Evolutionary conservation across 2,888 invertebrate species (phyloP), one percentile per base, ranked within the genome.

Genomic region (Epistrophe grossulariae): DNA sequence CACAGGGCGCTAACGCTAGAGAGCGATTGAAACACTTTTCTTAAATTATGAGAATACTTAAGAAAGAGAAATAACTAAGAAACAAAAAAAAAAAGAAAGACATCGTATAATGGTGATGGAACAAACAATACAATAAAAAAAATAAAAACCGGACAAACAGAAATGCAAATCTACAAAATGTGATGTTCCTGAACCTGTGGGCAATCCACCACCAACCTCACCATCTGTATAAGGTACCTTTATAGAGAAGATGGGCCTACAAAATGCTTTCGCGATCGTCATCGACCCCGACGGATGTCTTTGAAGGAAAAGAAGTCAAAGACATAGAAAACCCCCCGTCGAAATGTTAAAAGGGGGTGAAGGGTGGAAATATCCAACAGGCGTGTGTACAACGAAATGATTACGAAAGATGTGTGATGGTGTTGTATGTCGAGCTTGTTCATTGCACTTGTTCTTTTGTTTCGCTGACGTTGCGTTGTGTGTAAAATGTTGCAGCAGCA

Each of bases 371-470:
- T 40, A 40, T 55, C 66, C 66, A 35, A 55, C 77, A 66, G 48
- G 50, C 73, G 60, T 45, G 68, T 70, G 52, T 52, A 55, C 55
- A 40, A 45, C 57, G 59, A 71, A 76, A 84, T 79, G 84, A 79
- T 71, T 76, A 79, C 84, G 76, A 71, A 74, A 80, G 70, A 71
- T 85, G 81, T 80, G 68, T 84, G 28, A 55, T 55, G 84, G 77
- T 85, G 81, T 85, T 70, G 77, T 73, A 68, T 73, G 73, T 78
- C 82, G 78, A 70, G 82, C 78, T 82, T 85, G 78, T 85, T 78
- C 85, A 57, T 82, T 85, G 78, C 77, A 85, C 81, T 85, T 85
- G 77, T 85, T 85, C 84, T 78, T 81, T 82, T 85, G 85, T 84
- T 81, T 81, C 52, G 76, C 24, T 24, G 24, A 24, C 31, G 76